phyloP scores from a whole-genome alignment of 30 jellyfish, hydroid and myxozoan species.

The Pseudorhiza aurosa region DNA sequence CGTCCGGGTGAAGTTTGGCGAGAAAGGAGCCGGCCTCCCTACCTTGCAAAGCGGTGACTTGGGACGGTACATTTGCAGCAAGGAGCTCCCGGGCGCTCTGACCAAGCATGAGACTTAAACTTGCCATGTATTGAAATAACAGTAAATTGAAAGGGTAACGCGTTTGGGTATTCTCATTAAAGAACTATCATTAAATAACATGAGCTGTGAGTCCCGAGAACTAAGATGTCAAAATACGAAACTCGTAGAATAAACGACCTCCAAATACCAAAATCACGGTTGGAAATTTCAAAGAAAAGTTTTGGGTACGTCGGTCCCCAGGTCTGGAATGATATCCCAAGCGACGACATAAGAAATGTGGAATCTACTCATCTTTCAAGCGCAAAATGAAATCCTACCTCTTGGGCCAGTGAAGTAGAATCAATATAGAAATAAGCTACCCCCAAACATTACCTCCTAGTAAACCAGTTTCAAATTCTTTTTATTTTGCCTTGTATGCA shows the following conservation, averaged over 20 bases:
- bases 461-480: background rate
- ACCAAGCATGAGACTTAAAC: no score
- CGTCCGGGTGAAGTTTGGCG: no score
- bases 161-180: no score
- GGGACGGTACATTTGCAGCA: no score
- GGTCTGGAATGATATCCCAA: slow-evolving; percentile 54
- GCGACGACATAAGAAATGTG: slow-evolving; percentile 32
- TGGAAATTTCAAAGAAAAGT: slow-evolving; percentile 19
- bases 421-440: background rate
- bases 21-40: no score
- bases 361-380: background rate
- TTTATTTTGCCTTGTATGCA: background rate
- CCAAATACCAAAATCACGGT: slow-evolving; percentile 25
- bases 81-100: no score
- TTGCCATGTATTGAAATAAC: no score
- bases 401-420: slow-evolving; percentile 29
- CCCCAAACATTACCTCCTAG: slow-evolving; percentile 29
- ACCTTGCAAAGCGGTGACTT: no score
- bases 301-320: slow-evolving; percentile 19
- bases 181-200: no score
- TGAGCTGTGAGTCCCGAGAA: no score
- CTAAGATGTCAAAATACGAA: slow-evolving; percentile 17
- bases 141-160: no score
- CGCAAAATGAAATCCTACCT: background rate
- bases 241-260: slow-evolving; percentile 45